phyloP scores from a whole-genome alignment of 2,888 invertebrate genomes.

The Laothoe populi region DNA sequence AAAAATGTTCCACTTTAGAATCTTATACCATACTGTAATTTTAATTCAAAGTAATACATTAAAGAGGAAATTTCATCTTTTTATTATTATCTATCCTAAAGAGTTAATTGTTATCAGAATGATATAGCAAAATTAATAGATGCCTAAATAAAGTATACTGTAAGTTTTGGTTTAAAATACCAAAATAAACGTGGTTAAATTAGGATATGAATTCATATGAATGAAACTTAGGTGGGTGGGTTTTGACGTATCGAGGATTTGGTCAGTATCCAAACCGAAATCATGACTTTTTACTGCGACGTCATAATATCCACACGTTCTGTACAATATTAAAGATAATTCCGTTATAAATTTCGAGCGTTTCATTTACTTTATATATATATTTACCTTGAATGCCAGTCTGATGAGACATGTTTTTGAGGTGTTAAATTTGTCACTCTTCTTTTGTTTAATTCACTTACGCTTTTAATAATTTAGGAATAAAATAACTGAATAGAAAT shows the following conservation, averaged over 20 bases:
- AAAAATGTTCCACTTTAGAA: too few relatives aligned
- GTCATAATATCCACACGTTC: neutral
- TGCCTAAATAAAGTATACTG: too few relatives aligned
- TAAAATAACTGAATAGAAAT: neutral
- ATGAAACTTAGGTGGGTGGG: conserved; percentile 8
- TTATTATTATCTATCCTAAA: too few relatives aligned
- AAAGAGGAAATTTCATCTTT: too few relatives aligned
- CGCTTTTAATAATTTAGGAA: neutral
- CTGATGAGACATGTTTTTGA: conserved; percentile 92
- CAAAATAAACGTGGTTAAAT: neutral
- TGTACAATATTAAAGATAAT: neutral
- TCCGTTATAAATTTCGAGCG: conserved; percentile 30
- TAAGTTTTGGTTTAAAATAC: neutral
- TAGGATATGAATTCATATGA: conserved; percentile 2
- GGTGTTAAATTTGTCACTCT: conserved; percentile 26
- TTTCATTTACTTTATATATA: conserved; percentile 32
- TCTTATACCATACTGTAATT: too few relatives aligned
- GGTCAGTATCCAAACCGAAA: neutral
- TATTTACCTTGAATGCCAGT: conserved; percentile 93
- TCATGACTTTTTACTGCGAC: neutral
- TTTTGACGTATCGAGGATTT: neutral
- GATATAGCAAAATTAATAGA: too few relatives aligned
- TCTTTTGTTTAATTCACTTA: conserved; percentile 7
- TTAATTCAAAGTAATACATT: too few relatives aligned
- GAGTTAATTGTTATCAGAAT: too few relatives aligned